Conservation (phyloP, 2,888 invertebrate genomes). For the Pandemis cinnamomeana region DNA sequence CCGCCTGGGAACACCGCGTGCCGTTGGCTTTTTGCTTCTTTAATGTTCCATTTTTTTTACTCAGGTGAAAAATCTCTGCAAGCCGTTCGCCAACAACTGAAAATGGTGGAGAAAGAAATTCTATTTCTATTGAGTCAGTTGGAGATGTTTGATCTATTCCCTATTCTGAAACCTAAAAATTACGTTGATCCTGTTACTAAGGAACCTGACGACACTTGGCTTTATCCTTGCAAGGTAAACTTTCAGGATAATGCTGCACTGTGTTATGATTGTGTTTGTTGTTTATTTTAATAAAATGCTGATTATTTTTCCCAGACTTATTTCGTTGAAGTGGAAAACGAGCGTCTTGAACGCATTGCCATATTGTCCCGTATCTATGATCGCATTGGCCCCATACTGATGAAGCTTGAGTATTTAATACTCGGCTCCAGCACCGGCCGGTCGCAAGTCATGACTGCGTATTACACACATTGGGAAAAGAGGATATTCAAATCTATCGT, state of each 20-base stretch:
- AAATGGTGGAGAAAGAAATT: constrained; percentile 87
- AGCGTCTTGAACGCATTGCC: constrained; percentile 88
- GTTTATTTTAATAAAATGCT: neutral
- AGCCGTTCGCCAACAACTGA: constrained; percentile 88
- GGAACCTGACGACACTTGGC: constrained; percentile 67
- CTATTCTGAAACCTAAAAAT: constrained; percentile 65
- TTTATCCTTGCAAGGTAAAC: constrained; percentile 77
- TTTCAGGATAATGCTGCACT: neutral
- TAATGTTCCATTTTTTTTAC: constrained; percentile 38
- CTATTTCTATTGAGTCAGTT: constrained; percentile 83
- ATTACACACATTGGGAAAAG: constrained; percentile 93
- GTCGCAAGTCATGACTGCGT: constrained; percentile 89
- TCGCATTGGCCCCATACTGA: constrained; percentile 91
- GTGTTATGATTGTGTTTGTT: neutral
- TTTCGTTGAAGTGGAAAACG: constrained; percentile 88
- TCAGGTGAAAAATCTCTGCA: constrained; percentile 84
- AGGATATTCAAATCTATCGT: constrained; percentile 86
- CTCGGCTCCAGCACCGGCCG: constrained; percentile 91
- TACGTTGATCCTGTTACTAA: constrained; percentile 67
- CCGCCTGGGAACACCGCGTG: constrained; percentile 51
- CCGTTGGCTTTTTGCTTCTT: constrained; percentile 44
- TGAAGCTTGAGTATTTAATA: constrained; percentile 94
- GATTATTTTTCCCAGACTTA: constrained; percentile 81
- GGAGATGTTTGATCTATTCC: constrained; percentile 85
- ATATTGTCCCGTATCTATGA: constrained; percentile 89